Evolutionary conservation across 2,888 invertebrate species (phyloP), one percentile per base, ranked within the genome.

Genomic region (Lissonota sp.): DNA sequence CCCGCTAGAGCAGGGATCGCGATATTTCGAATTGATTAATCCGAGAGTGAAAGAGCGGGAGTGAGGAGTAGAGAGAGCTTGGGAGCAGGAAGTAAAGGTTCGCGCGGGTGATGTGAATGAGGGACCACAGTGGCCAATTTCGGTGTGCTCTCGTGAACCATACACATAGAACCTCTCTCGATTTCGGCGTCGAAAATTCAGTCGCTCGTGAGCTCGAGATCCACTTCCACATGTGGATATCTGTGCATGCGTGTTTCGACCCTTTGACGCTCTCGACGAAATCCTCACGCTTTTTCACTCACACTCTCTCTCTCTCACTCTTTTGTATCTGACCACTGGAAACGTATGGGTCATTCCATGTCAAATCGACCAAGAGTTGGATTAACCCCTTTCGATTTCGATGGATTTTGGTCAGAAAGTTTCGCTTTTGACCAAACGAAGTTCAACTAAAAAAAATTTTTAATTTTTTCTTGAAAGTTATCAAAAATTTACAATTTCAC

Each of bases 1-100:
- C 57, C 86, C 14, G 16, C 85, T 46, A 26, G 26, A 60, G 60
- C 46, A 46, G 62, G 87, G 84, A 84, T 85, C 84, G 83, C 75
- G 87, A 85, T 87, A 89, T 88, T 88, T 87, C 89, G 87, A 88
- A 90, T 90, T 89, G 89, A 90, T 90, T 89, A 89, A 89, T 89
- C 86, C 85, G 82, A 83, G 86, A 46, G 71, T 8, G 63, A 10
- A 51, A 37, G 57, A 53, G 57, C 26, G 42, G 37, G 26, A 63
- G 63, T 26, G 69, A 57, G 55, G 39, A 60, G n/a, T 64, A 40
- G 62, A 44, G 44, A 51, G 40, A 42, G 62, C 62, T 49, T 16
- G 63, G 7, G 10, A 42, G 12, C 16, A 16, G 16, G 37, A 14
- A 60, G 51, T 40, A 62, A 71, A 53, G 49, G 16, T 63, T 55